Conservation (phyloP, 2,888 invertebrate genomes). For the Morinoia aosen region DNA sequence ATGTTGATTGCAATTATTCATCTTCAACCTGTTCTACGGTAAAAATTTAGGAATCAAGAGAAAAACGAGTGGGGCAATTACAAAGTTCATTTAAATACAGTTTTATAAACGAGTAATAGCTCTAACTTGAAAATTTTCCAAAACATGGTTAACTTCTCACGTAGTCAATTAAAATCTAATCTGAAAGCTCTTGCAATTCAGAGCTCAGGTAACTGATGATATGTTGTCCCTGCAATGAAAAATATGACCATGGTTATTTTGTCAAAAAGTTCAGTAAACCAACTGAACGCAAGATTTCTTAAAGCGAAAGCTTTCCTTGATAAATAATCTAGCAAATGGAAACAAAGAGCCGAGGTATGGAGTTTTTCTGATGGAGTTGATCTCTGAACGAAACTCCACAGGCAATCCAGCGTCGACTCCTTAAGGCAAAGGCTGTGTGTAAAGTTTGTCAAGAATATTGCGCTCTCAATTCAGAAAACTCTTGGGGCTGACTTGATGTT, state of each 20-base stretch:
- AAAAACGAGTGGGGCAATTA: no score
- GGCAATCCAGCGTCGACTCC: neutral
- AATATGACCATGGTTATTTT: neutral
- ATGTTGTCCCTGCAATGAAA: no score
- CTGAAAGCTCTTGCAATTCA: no score
- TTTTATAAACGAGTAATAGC: no score
- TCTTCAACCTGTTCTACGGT: no score
- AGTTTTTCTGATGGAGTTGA: neutral
- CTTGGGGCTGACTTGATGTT: neutral
- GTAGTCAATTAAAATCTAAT: no score
- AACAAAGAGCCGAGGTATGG: neutral
- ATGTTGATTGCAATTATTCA: no score
- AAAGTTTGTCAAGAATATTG: neutral
- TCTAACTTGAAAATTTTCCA: no score
- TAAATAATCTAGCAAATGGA: slow-evolving; percentile 4
- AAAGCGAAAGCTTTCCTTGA: neutral
- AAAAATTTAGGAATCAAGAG: no score
- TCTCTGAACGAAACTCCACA: neutral
- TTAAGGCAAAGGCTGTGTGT: neutral
- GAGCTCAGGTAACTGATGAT: no score
- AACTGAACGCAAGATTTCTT: neutral
- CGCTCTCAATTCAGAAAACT: neutral
- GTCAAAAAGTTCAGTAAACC: neutral
- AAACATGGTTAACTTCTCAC: no score
- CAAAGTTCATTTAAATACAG: no score